A percentile compares a stretch with the other conserved stretches of the same genome.
Conservation (phyloP, 2,113 vertebrate genomes). For the Melierax canorus region DNA sequence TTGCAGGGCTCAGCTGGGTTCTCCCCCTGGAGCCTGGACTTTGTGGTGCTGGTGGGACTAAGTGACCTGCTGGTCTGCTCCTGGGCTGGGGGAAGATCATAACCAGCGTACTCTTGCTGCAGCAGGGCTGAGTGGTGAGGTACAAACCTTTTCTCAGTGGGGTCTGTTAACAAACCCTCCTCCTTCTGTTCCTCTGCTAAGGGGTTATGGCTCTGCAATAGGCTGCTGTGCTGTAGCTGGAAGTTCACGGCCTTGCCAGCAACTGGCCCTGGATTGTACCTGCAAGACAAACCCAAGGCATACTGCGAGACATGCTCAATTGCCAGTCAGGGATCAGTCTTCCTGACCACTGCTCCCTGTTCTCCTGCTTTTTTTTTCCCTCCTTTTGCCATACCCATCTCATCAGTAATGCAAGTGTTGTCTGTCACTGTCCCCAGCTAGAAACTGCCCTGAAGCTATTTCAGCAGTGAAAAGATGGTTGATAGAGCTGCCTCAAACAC, state of each 20-base stretch:
- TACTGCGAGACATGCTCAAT: neutral
- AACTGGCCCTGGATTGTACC: neutral
- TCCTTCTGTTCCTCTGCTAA: neutral
- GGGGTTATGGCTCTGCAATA: neutral
- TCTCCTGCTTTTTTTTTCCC: neutral
- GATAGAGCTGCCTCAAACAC: neutral
- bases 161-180: neutral
- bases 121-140: neutral
- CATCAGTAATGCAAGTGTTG: neutral
- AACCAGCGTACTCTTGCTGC: neutral
- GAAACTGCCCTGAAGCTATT: neutral
- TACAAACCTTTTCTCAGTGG: slow-evolving; percentile 67
- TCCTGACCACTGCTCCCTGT: neutral
- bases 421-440: neutral
- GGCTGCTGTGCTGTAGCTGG: slow-evolving; percentile 19
- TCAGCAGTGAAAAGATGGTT: neutral
- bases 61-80: neutral
- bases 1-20: neutral
- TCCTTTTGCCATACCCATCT: neutral
- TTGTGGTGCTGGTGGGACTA: neutral
- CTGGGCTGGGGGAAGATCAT: neutral
- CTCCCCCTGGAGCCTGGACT: neutral
- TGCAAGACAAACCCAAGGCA: neutral
- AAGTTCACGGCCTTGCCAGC: slow-evolving; percentile 8
- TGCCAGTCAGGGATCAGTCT: neutral